Conservation (phyloP, 2,888 invertebrate genomes). For the Orgyia antiqua region DNA sequence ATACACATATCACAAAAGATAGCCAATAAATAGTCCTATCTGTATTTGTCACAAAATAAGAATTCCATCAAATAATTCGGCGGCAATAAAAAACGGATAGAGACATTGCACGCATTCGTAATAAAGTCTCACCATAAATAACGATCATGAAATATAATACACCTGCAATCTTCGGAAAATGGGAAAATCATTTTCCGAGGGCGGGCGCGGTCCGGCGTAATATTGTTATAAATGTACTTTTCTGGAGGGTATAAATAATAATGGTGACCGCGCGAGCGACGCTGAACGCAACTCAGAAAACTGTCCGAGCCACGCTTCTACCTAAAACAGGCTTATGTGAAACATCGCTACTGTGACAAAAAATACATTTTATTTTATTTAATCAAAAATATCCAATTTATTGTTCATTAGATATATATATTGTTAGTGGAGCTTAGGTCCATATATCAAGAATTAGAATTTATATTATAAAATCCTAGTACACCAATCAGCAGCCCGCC, state of each 20-base stretch:
- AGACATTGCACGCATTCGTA: constrained; percentile 77
- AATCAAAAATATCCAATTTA: no score
- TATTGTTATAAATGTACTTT: constrained; percentile 78
- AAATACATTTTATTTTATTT: no score
- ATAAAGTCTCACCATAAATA: constrained; percentile 77
- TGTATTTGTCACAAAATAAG: constrained; percentile 63
- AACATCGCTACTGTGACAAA: no score
- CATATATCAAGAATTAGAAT: no score
- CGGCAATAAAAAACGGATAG: constrained; percentile 73
- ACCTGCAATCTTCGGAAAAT: constrained; percentile 78
- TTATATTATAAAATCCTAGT: no score
- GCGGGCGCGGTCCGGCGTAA: constrained; percentile 75
- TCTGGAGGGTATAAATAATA: constrained; percentile 73
- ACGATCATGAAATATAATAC: constrained; percentile 78
- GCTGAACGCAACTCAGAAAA: constrained; percentile 17
- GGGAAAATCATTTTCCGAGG: constrained; percentile 77
- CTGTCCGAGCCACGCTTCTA: constrained; percentile 29
- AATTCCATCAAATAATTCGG: constrained; percentile 70
- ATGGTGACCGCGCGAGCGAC: constrained; percentile 47
- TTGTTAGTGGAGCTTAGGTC: no score
- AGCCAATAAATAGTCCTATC: constrained; percentile 52
- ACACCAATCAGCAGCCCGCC: no score
- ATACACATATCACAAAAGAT: constrained; percentile 48
- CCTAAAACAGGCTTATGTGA: neutral
- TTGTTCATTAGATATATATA: no score